These are phyloP conservation scores for Drosophila tristis DNA, from an alignment of 1,140 invertebrate genomes.

Conservation along the genomic window DNA sequence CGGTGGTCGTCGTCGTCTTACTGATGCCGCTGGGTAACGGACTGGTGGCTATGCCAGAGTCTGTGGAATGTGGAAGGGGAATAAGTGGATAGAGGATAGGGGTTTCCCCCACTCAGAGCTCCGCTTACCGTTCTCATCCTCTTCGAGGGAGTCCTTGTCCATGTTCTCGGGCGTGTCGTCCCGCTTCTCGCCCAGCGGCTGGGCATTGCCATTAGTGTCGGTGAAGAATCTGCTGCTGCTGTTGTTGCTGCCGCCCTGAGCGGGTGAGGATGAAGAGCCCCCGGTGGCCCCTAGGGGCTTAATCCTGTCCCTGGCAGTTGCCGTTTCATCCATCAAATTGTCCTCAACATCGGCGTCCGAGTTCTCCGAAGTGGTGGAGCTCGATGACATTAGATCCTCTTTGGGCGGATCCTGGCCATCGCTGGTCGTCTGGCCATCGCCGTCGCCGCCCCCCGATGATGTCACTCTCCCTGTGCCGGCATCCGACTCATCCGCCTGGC, in stretches of 20 bases:
- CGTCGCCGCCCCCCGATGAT: not conserved
- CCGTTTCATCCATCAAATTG: slow-evolving; percentile 88
- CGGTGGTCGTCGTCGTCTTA: slow-evolving; percentile 1
- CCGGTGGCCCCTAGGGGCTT: not conserved
- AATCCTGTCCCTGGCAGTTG: slow-evolving; percentile 32
- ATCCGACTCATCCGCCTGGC: too few relatives aligned
- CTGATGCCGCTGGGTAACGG: slow-evolving; percentile 60
- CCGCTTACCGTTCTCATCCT: slow-evolving; percentile 78
- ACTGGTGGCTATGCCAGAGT: slow-evolving; percentile 83
- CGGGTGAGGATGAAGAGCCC: not conserved
- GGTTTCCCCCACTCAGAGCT: not conserved
- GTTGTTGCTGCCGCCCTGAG: slow-evolving; percentile 1
- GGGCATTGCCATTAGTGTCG: slow-evolving; percentile 79
- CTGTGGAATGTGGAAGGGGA: slow-evolving; percentile 26
- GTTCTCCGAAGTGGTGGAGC: slow-evolving; percentile 85
- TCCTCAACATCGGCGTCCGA: slow-evolving; percentile 93
- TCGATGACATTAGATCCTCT: slow-evolving; percentile 60
- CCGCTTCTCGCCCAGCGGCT: slow-evolving; percentile 84
- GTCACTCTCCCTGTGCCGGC: too few relatives aligned
- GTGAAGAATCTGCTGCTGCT: slow-evolving; percentile 61
- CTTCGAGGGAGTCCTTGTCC: slow-evolving; percentile 85
- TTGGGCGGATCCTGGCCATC: slow-evolving; percentile 35
- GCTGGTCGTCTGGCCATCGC: slow-evolving; percentile 12
- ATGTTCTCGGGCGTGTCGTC: slow-evolving; percentile 85
- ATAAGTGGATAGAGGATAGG: not conserved